Conservation (phyloP, 2,888 invertebrate genomes). For the Branchinecta sandiegonensis region DNA sequence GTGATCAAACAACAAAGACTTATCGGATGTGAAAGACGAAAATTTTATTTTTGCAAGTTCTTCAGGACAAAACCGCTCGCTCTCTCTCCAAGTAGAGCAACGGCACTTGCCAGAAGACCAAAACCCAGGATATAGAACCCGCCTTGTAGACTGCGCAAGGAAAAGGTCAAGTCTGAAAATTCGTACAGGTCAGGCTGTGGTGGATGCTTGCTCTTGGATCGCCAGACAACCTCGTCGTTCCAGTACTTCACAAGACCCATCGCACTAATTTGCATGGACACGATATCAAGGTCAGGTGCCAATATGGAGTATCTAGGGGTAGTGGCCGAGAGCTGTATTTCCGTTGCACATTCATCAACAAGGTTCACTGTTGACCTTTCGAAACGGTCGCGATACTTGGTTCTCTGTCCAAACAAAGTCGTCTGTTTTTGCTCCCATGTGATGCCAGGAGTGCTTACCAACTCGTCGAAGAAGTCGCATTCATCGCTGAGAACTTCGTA, state of each 20-base stretch:
- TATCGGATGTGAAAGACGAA: too few species aligned
- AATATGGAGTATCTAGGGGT: not conserved
- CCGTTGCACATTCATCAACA: not conserved
- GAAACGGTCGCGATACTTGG: not conserved
- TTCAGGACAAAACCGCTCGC: too few species aligned
- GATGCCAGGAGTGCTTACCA: not conserved
- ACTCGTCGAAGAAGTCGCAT: too few species aligned
- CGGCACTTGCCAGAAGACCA: not conserved
- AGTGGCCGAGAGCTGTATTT: not conserved
- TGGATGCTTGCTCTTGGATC: not conserved
- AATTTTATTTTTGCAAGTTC: too few species aligned
- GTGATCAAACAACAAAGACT: too few species aligned
- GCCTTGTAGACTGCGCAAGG: not conserved
- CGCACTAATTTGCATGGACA: not conserved
- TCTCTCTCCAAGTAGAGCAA: not conserved
- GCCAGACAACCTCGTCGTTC: not conserved
- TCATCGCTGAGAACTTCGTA: too few species aligned
- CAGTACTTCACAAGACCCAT: conserved; percentile 2
- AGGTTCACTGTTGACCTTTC: not conserved
- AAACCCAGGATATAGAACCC: not conserved
- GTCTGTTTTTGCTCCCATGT: not conserved
- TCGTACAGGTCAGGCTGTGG: conserved; percentile 5
- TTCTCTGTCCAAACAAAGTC: not conserved
- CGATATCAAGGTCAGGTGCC: not conserved
- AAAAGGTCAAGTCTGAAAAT: not conserved